Evolutionary conservation across 1,140 invertebrate species (phyloP), one percentile per base, ranked within the genome.

Genomic region (Drosophila pandora): DNA sequence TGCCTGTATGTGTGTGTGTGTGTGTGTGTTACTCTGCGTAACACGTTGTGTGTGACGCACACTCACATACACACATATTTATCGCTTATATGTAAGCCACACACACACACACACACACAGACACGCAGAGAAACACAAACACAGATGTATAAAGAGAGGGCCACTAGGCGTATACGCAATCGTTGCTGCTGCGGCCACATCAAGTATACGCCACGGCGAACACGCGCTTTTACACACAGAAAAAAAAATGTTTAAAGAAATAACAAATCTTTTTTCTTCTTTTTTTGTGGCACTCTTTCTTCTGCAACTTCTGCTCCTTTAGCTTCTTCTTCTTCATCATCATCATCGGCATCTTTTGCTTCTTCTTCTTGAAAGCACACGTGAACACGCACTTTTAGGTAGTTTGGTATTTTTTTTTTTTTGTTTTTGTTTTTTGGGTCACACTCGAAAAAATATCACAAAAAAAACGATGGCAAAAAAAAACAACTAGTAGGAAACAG

Each of bases 141-240:
- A 50, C 43, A 21, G 17, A 48, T 22, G 34, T 22, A 64, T 34
- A 59, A 23, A 23, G 13, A 45, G 9, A 28, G 32, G 49, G 48
- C 28, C 57, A 72, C 64, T 68, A 74, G 68, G 77, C 82, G 81
- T 87, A 85, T 85, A 85, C 81, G 81, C 82, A 85, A 85, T 82
- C 79, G 52, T 70, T 69, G 34, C 43, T 53, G 50, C 50, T 68
- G 65, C 34, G 47, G 32, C 61, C 77, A 75, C 67, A 85, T 80
- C 47, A 85, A 85, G 77, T 81, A 85, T 78, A 85, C 81, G 77
- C 77, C 81, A 81, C 64, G 78, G 47, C 60, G 23, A 60, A 65
- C 65, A 69, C 79, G 58, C 79, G 73, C 79, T 72, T 74, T 45
- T 45, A 17, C 57, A 63, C 69, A 49, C 47, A 54, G 25, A 32